Evolutionary conservation across 2,888 invertebrate genomes (phyloP).

Genomic region (Hyposoter didymator): DNA sequence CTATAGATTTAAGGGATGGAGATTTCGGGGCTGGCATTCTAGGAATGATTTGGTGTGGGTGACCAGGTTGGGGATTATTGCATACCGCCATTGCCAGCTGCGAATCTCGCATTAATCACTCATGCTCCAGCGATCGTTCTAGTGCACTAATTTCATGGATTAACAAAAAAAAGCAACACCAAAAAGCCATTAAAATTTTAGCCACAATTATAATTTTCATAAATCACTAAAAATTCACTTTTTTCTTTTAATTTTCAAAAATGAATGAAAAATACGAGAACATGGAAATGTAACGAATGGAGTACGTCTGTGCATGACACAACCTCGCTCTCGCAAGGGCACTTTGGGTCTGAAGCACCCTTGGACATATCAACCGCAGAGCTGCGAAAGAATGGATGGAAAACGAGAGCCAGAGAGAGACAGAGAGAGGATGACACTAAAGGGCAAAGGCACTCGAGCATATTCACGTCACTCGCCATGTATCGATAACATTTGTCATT

Average conservation of each 20-base stretch:
- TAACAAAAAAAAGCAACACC: slow-evolving; percentile 1
- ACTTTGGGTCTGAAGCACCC: slow-evolving; percentile 76
- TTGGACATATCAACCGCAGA: slow-evolving; percentile 76
- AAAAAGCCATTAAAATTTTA: slow-evolving; percentile 10
- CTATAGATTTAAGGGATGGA: not conserved
- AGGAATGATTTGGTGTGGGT: slow-evolving; percentile 57
- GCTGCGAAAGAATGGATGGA: slow-evolving; percentile 36
- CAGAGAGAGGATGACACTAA: slow-evolving; percentile 45
- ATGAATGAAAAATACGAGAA: slow-evolving; percentile 4
- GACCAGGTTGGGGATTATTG: slow-evolving; percentile 60
- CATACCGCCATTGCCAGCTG: slow-evolving; percentile 82
- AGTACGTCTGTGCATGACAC: slow-evolving; percentile 78
- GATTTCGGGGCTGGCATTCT: slow-evolving; percentile 78
- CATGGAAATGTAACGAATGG: slow-evolving; percentile 79
- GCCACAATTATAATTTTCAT: not conserved
- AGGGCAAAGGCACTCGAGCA: slow-evolving; percentile 65
- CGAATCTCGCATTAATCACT: slow-evolving; percentile 83
- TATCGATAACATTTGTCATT: slow-evolving; percentile 83
- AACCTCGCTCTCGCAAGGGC: slow-evolving; percentile 71
- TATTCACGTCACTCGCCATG: slow-evolving; percentile 82
- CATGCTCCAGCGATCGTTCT: slow-evolving; percentile 52
- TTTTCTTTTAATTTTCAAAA: not conserved
- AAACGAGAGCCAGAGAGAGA: slow-evolving; percentile 42
- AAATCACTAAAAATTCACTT: not conserved
- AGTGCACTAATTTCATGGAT: slow-evolving; percentile 35